Conservation (phyloP, 1,140 invertebrate species). For the Drosophila aff. region DNA sequence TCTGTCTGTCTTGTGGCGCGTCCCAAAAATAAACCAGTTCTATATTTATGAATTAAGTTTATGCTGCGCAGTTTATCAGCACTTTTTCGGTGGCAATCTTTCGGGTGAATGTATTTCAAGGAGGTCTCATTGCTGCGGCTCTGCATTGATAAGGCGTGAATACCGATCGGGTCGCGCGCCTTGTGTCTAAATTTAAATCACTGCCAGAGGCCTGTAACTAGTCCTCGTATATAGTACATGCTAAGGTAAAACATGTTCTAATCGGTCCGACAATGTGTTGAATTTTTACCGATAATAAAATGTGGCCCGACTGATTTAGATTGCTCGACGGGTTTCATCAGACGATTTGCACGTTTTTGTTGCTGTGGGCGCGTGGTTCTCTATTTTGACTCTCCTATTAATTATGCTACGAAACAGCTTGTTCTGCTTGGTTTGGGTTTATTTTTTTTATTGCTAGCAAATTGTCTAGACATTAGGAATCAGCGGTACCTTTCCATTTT, state of each 20-base stretch:
- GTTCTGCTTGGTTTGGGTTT: neutral
- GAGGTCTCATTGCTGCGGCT: conserved; percentile 2
- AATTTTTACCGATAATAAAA: conserved; percentile 26
- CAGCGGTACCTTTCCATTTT: conserved; percentile 24
- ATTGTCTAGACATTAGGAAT: conserved; percentile 26
- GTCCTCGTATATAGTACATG: neutral
- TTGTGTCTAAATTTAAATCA: conserved; percentile 64
- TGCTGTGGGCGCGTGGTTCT: conserved; percentile 21
- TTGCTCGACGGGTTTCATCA: conserved; percentile 55
- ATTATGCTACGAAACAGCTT: conserved; percentile 22
- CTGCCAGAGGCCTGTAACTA: conserved; percentile 40
- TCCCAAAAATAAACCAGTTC: conserved; percentile 74
- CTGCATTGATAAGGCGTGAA: conserved; percentile 60
- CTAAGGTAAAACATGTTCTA: conserved; percentile 17
- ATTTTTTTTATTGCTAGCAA: conserved; percentile 4
- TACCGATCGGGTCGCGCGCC: conserved; percentile 57
- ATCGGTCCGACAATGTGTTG: conserved; percentile 24
- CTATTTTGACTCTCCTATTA: conserved; percentile 8
- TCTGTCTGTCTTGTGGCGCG: conserved; percentile 21
- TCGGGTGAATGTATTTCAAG: conserved; percentile 9
- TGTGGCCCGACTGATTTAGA: conserved; percentile 49
- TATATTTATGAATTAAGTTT: conserved; percentile 76
- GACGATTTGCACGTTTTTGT: conserved; percentile 26
- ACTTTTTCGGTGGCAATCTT: conserved; percentile 11
- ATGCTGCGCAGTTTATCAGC: conserved; percentile 79